Percentiles rank a stretch among this genome's conserved stretches.
These are phyloP conservation scores for Erpornis zantholeuca DNA, from an alignment of 2,113 vertebrate species.

Conservation along the genomic window DNA sequence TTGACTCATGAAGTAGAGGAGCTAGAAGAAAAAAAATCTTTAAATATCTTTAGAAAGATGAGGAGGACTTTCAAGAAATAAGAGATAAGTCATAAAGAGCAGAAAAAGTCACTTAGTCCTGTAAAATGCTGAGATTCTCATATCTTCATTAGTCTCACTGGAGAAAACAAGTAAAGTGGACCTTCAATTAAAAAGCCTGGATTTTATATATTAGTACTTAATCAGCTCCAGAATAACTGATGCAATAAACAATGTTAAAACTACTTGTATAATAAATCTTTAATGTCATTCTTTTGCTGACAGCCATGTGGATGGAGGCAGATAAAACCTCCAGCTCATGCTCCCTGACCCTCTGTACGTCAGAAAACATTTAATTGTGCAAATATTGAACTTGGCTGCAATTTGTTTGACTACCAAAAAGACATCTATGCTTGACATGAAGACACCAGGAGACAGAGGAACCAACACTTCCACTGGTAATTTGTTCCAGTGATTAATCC, in stretches of 20 bases:
- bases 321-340: background rate
- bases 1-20: slow-evolving; percentile 80
- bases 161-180: background rate
- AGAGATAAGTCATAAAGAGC: slow-evolving; percentile 71
- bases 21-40: slow-evolving; percentile 80
- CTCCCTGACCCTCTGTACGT: background rate
- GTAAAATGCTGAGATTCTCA: background rate
- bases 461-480: background rate
- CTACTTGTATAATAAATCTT: background rate
- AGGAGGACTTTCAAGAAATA: slow-evolving; percentile 85
- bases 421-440: background rate
- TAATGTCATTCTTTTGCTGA: background rate
- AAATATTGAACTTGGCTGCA: background rate
- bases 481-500: background rate
- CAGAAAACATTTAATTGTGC: background rate
- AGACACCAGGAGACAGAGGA: background rate
- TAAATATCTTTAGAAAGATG: slow-evolving; percentile 71
- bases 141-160: background rate
- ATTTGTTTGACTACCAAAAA: background rate
- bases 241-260: background rate
- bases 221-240: background rate
- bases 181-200: background rate
- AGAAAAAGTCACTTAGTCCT: background rate
- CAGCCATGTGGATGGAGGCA: background rate
- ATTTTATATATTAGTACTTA: background rate